These are phyloP conservation scores for Pristionchus entomophagus DNA, from an alignment of 2,888 invertebrate genomes.

Conservation along the genomic window DNA sequence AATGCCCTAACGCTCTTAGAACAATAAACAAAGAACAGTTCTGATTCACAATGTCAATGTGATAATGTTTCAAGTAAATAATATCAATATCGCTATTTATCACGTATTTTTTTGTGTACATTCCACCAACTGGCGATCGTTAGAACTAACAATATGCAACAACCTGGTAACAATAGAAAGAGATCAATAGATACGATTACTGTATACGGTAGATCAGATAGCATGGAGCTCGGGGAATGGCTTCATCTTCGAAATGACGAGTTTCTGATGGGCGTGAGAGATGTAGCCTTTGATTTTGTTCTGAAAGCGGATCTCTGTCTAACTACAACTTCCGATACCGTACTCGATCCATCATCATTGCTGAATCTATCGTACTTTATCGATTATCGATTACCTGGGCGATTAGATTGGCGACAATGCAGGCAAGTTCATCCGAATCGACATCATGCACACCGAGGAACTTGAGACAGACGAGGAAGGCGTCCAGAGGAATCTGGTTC, in stretches of 20 bases:
- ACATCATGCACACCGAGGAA: constrained; percentile 87
- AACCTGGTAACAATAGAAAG: background rate
- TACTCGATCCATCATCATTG: background rate
- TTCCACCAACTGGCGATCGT: background rate
- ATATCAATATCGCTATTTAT: no score
- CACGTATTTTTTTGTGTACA: no score
- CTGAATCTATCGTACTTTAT: background rate
- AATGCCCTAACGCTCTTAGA: no score
- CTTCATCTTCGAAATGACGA: constrained; percentile 96
- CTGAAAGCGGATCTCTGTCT: constrained; percentile 72
- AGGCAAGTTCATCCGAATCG: constrained; percentile 93
- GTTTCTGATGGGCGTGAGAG: constrained; percentile 94
- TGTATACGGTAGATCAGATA: background rate
- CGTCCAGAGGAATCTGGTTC: constrained; percentile 90
- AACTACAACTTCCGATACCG: no score
- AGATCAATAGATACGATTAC: constrained; percentile 20
- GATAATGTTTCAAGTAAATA: no score
- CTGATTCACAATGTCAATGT: background rate
- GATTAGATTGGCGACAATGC: constrained; percentile 95
- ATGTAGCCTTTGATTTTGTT: constrained; percentile 98
- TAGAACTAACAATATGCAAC: background rate
- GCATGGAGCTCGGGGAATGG: constrained; percentile 86
- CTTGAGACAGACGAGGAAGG: constrained; percentile 87
- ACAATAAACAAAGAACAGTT: background rate
- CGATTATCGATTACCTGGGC: constrained; percentile 81